Evolutionary conservation across 2,113 vertebrate genomes (phyloP), one percentile per base, ranked within the genome.

Genomic region (Thunnus maccoyii): DNA sequence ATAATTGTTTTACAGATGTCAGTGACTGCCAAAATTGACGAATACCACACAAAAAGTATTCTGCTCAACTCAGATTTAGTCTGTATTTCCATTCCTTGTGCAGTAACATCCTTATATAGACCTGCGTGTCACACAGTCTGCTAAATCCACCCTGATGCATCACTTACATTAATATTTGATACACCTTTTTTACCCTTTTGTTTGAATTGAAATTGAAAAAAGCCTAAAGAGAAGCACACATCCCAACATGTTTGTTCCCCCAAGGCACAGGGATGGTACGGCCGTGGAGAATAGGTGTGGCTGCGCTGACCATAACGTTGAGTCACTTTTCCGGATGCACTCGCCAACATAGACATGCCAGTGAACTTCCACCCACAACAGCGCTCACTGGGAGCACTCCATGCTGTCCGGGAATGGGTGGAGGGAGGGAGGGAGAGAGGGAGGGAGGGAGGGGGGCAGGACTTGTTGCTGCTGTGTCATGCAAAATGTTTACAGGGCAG

Each of bases 281-380:
- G 57, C 56, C 56, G 1, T 9, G 20, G 66, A 73, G 61, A 85
- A 71, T 74, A 91, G 91, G 93, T 91, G 92, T 80, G 90, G 90
- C 65, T 71, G 12, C 32, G 27, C 58, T 71, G 76, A 76, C 86
- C 74, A 63, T 64, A 87, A 22, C 56, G 70, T 70, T 90, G 87
- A 94, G 83, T 94, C 89, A 91, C 63, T 80, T 88, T 78, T 88
- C 80, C 47, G 68, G 84, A 85, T 63, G 54, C 82, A 76, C 73
- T 8, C 15, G 80, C 84, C 83, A 86, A 80, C 74, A 63, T 62
- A 72, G 78, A 88, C 72, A 63, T 76, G 56, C 32, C 69, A 74
- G n/a, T n/a, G 68, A 83, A 86, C 84, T 80, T 88, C 84, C 81
- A 91, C 82, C 83, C 83, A 89, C 70, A 66, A 50, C 73, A 70